These are phyloP conservation scores for Alviniconcha marisindica DNA, from an alignment of 1,140 invertebrate genomes.

Conservation along the genomic window DNA sequence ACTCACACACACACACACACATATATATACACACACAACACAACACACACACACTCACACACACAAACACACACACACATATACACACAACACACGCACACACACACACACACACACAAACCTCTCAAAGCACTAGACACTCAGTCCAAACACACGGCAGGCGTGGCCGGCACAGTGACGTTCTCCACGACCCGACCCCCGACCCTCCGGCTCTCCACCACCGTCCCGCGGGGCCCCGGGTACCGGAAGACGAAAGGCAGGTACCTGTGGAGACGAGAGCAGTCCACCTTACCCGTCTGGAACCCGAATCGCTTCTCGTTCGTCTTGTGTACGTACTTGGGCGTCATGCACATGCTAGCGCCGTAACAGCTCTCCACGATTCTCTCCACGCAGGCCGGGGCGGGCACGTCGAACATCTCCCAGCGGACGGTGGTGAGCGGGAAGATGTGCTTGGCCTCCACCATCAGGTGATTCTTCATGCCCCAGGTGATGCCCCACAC, in stretches of 20 bases:
- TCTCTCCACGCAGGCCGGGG: conserved; percentile 49
- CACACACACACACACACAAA: background rate
- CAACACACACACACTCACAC: no score
- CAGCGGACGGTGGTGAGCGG: conserved; percentile 57
- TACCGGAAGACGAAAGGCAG: conserved; percentile 57
- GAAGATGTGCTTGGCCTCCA: conserved; percentile 57
- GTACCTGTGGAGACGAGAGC: conserved; percentile 40
- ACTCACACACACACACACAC: background rate
- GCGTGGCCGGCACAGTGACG: background rate
- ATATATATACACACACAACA: background rate
- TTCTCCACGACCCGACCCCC: conserved; percentile 12
- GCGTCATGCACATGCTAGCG: conserved; percentile 45
- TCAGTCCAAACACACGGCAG: background rate
- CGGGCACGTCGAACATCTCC: conserved; percentile 53
- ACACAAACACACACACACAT: no score
- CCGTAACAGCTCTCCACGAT: conserved; percentile 51
- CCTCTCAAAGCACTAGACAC: background rate
- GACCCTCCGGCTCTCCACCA: conserved; percentile 24
- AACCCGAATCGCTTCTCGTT: conserved; percentile 26
- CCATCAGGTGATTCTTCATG: conserved; percentile 50
- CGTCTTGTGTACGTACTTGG: conserved; percentile 53
- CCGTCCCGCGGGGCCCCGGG: background rate
- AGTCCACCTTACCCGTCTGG: conserved; percentile 26
- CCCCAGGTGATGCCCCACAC: conserved; percentile 63
- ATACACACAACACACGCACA: background rate